Conservation (phyloP, 2,797 vertebrate species). For the Loriculus beryllinus region DNA sequence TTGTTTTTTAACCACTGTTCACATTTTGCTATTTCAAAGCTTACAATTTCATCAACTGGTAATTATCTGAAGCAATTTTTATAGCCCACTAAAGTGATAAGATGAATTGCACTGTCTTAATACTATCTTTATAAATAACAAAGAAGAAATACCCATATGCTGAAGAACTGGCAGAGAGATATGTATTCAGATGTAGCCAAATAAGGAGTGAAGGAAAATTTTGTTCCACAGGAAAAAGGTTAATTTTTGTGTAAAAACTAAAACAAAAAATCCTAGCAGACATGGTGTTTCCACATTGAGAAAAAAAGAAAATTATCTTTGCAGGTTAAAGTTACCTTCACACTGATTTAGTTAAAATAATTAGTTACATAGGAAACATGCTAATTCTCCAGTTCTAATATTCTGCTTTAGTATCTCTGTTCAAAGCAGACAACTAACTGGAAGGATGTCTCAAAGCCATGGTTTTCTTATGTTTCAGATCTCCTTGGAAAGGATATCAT, state of each 20-base stretch:
- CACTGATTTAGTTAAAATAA: neutral
- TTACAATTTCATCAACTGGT: conserved; percentile 55
- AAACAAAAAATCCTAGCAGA: neutral
- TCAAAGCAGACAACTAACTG: neutral
- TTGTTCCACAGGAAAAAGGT: neutral
- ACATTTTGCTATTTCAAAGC: conserved; percentile 46
- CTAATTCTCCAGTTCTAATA: neutral
- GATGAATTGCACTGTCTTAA: conserved; percentile 35
- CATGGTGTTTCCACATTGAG: neutral
- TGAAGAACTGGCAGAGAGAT: neutral
- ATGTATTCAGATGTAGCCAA: neutral
- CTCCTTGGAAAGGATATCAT: neutral
- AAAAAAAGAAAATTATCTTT: neutral
- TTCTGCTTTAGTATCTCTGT: neutral
- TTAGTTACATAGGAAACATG: neutral
- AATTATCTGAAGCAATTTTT: conserved; percentile 58
- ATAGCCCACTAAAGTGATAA: conserved; percentile 37
- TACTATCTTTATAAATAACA: conserved; percentile 44
- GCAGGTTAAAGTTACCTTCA: neutral
- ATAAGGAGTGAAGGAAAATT: neutral
- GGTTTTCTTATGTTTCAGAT: neutral
- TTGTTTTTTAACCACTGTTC: conserved; percentile 52
- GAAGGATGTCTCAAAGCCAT: neutral
- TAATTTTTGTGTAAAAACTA: neutral
- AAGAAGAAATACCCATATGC: conserved; percentile 9